Evolutionary conservation across 2,113 vertebrate species (phyloP).

Genomic region (Cyprinodon brontotheroides): DNA sequence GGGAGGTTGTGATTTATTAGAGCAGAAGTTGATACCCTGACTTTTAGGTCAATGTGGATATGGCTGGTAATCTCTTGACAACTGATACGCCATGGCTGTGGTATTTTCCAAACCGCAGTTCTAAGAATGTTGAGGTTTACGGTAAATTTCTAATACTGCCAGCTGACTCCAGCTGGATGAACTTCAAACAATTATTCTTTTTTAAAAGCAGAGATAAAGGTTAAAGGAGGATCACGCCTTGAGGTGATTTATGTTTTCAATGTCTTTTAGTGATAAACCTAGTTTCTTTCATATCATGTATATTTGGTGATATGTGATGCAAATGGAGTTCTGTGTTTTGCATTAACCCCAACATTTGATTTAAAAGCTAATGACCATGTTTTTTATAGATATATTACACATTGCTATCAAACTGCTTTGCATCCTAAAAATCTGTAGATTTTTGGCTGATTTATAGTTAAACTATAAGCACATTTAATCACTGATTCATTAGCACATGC

Average conservation of each 20-base stretch:
- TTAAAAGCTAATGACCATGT: too few relatives aligned
- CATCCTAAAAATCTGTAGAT: too few relatives aligned
- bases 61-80: constrained; percentile 23
- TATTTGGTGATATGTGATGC: background rate
- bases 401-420: too few relatives aligned
- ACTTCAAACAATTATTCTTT: constrained; percentile 47
- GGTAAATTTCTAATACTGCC: constrained; percentile 52
- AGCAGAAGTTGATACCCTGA: constrained; percentile 8
- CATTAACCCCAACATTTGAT: too few relatives aligned
- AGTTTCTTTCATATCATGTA: background rate
- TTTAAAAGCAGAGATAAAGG: constrained; percentile 42
- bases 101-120: constrained; percentile 68
- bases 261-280: background rate
- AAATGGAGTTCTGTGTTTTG: too few relatives aligned
- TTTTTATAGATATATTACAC: too few relatives aligned
- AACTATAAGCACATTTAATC: too few relatives aligned
- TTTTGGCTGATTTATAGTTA: too few relatives aligned
- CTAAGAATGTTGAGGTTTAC: constrained; percentile 59
- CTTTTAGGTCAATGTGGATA: constrained; percentile 29
- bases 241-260: constrained; percentile 5
- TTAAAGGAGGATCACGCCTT: constrained; percentile 41
- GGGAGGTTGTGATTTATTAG: constrained; percentile 5
- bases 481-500: too few relatives aligned
- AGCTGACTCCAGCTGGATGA: constrained; percentile 51
- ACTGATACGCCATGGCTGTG: constrained; percentile 36